Conservation (phyloP, 2,888 invertebrate genomes). For the Macrosiphum euphorbiae region DNA sequence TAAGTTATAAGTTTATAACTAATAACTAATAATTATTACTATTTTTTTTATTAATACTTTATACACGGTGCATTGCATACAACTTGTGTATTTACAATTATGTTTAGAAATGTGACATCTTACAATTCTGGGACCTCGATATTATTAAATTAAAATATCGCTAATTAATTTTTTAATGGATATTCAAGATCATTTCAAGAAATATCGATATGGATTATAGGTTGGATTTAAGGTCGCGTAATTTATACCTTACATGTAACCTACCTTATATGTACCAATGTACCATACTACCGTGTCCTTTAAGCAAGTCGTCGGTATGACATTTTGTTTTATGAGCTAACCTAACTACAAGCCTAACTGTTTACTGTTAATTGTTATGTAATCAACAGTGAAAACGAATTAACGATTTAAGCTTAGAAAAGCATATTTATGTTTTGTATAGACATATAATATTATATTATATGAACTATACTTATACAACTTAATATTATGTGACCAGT, state of each 20-base stretch:
- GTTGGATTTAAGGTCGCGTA: background rate
- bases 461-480: background rate
- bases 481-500: too few species aligned
- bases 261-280: too few species aligned
- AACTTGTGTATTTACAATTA: background rate
- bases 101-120: background rate
- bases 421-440: background rate
- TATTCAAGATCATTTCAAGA: background rate
- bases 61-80: background rate
- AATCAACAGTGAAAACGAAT: background rate
- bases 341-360: background rate
- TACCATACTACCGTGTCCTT: background rate
- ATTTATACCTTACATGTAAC: background rate
- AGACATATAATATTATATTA: background rate
- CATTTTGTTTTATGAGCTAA: background rate
- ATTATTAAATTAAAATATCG: background rate
- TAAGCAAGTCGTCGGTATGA: background rate
- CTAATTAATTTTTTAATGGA: background rate
- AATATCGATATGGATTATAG: background rate
- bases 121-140: background rate
- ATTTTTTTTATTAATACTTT: background rate
- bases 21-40: background rate
- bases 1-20: background rate
- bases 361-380: background rate
- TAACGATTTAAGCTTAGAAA: background rate